These are phyloP conservation scores for Eilema sororculum DNA, from an alignment of 2,888 invertebrate genomes.

Conservation along the genomic window DNA sequence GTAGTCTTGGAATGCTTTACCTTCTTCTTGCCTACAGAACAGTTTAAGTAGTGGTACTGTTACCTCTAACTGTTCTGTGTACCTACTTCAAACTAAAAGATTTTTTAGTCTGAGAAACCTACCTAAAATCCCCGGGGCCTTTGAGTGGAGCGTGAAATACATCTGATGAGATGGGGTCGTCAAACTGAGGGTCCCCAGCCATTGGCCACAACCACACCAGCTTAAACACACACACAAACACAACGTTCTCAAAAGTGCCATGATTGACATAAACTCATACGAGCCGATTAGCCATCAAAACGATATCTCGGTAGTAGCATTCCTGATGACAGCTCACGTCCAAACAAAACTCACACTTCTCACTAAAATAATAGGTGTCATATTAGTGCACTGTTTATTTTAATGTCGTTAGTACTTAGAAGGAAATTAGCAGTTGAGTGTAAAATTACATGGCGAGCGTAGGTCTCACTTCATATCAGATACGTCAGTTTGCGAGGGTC, in stretches of 20 bases:
- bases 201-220: too few relatives aligned
- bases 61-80: too few relatives aligned
- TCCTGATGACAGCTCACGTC: background rate
- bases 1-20: too few relatives aligned
- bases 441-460: background rate
- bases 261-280: background rate
- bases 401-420: background rate
- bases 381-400: background rate
- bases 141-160: too few relatives aligned
- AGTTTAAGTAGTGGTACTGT: too few relatives aligned
- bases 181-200: too few relatives aligned
- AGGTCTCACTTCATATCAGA: background rate
- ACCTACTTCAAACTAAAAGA: too few relatives aligned
- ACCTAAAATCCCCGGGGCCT: too few relatives aligned
- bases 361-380: slow-evolving; percentile 5
- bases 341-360: slow-evolving; percentile 9
- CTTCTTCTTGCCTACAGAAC: too few relatives aligned
- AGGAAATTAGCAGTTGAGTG: slow-evolving; percentile 4
- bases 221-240: too few relatives aligned
- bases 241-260: background rate
- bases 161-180: too few relatives aligned
- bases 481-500: background rate
- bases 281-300: background rate
- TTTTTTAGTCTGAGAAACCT: too few relatives aligned
- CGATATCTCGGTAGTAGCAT: background rate